These are phyloP conservation scores for Orthonyx spaldingii DNA, from an alignment of 2,113 vertebrate species.

Conservation along the genomic window DNA sequence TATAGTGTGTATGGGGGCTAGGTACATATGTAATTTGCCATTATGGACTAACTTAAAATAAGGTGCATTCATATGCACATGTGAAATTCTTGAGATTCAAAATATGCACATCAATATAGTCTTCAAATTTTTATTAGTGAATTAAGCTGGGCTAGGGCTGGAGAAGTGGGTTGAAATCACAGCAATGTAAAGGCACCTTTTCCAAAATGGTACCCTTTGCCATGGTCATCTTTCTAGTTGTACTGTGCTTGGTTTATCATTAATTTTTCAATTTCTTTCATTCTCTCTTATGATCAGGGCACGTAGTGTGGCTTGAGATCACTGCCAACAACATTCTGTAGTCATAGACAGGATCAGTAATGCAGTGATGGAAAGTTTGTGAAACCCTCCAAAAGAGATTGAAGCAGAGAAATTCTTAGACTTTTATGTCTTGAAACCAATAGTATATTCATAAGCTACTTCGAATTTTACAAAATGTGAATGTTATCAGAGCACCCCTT, in stretches of 20 bases:
- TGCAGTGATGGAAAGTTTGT: neutral
- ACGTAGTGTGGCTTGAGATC: neutral
- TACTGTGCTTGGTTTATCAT: neutral
- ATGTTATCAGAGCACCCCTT: neutral
- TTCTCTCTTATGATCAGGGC: neutral
- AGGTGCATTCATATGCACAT: neutral
- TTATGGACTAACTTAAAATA: neutral
- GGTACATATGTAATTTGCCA: neutral
- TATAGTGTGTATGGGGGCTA: fast-evolving
- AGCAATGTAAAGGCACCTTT: neutral
- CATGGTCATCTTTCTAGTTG: neutral
- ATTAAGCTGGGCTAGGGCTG: neutral
- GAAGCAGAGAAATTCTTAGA: neutral
- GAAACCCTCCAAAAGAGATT: neutral
- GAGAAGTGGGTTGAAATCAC: neutral
- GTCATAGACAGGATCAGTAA: neutral
- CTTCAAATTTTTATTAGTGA: neutral
- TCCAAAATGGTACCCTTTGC: neutral
- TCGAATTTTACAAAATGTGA: neutral
- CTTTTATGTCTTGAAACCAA: neutral
- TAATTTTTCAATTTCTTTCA: neutral
- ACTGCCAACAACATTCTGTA: neutral
- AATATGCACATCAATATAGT: neutral
- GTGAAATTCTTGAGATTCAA: neutral
- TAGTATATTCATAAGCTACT: neutral